phyloP scores from a whole-genome alignment of 1,140 invertebrate genomes.

The Heliconius hermathena region DNA sequence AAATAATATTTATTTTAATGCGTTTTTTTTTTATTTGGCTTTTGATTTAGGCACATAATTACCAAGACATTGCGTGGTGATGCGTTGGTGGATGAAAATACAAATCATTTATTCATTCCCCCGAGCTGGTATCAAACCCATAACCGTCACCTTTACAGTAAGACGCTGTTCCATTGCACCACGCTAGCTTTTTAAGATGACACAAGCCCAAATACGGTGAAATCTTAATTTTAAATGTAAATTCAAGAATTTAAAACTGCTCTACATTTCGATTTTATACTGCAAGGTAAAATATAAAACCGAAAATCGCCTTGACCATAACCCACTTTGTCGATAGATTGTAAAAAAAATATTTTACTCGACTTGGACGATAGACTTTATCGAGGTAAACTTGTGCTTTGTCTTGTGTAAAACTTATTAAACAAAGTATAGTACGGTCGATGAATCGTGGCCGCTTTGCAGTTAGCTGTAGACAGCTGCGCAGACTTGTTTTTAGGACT shows the following conservation, averaged over 20 bases:
- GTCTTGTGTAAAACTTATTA: not conserved
- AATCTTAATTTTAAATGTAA: not conserved
- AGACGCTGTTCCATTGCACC: too few relatives aligned
- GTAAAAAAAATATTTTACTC: conserved; percentile 12
- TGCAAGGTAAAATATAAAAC: conserved; percentile 1
- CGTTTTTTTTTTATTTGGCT: too few relatives aligned
- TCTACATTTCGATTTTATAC: not conserved
- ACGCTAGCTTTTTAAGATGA: too few relatives aligned
- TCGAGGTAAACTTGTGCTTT: conserved; percentile 9
- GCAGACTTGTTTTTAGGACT: too few relatives aligned
- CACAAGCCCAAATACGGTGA: not conserved
- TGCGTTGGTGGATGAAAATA: too few relatives aligned
- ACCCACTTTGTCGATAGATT: conserved; percentile 12
- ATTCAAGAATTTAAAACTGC: not conserved
- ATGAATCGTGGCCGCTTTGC: not conserved
- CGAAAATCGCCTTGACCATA: conserved; percentile 3
- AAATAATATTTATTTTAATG: too few relatives aligned
- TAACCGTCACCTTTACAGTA: too few relatives aligned
- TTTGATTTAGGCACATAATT: too few relatives aligned
- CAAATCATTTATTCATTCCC: too few relatives aligned
- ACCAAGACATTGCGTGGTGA: too few relatives aligned
- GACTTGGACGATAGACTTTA: not conserved
- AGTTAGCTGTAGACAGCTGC: too few relatives aligned
- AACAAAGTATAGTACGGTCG: not conserved
- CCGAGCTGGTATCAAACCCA: too few relatives aligned